phyloP scores from a whole-genome alignment of 1,140 invertebrate genomes.

The Calephelis nemesis region DNA sequence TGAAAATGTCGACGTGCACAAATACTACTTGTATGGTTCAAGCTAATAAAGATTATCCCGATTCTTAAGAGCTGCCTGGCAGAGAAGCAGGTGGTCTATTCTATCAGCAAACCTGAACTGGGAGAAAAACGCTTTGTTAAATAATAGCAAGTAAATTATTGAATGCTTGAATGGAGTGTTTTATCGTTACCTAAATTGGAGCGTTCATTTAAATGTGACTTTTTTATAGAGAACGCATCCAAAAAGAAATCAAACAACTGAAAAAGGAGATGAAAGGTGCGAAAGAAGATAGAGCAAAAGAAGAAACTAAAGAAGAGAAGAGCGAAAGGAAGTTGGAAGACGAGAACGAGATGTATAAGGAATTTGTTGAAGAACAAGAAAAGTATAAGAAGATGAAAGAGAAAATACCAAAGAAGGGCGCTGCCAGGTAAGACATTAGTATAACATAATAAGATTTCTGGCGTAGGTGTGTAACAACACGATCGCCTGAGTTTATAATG shows the following conservation, averaged over 20 bases:
- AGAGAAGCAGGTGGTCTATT: no score
- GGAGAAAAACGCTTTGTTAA: no score
- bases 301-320: conserved; percentile 63
- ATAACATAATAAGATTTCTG: conserved; percentile 1
- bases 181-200: no score
- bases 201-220: neutral
- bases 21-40: no score
- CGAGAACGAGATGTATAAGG: conserved; percentile 83
- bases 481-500: no score
- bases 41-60: no score
- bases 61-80: no score
- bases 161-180: no score
- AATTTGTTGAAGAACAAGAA: conserved; percentile 87
- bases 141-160: no score
- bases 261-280: conserved; percentile 85
- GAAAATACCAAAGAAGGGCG: conserved; percentile 85
- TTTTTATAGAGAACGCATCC: conserved; percentile 85
- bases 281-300: conserved; percentile 64
- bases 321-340: conserved; percentile 64
- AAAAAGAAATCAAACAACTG: conserved; percentile 86
- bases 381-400: conserved; percentile 87
- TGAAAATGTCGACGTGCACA: no score
- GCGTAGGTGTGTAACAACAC: no score
- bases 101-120: no score
- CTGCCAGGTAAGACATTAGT: conserved; percentile 74